Percentiles rank a stretch among this genome's conserved stretches.
phyloP scores from a whole-genome alignment of 2,113 vertebrate genomes.

The Helogale parvula region DNA sequence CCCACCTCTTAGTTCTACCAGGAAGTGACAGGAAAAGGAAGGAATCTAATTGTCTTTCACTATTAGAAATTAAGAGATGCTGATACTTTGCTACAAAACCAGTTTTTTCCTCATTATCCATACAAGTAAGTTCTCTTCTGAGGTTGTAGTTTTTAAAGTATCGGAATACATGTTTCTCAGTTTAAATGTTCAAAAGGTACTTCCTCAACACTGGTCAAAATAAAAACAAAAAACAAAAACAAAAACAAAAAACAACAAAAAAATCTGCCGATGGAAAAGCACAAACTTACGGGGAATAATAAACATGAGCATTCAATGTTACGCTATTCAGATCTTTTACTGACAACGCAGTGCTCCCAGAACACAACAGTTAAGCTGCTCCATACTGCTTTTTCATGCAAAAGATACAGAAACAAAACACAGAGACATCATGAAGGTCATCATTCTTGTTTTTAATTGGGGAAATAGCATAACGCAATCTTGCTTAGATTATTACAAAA shows the following conservation, averaged over 20 bases:
- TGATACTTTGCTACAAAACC: neutral
- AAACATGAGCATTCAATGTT: slow-evolving; percentile 33
- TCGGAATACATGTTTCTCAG: neutral
- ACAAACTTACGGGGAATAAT: slow-evolving; percentile 7
- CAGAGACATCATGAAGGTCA: slow-evolving; percentile 87
- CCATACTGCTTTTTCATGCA: slow-evolving; percentile 82
- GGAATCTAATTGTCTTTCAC: neutral
- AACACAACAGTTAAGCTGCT: slow-evolving; percentile 75
- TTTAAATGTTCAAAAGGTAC: slow-evolving; percentile 30
- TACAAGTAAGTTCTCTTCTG: neutral
- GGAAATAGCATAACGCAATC: slow-evolving; percentile 83
- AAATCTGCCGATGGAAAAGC: slow-evolving; percentile 14
- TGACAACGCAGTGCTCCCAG: slow-evolving; percentile 63
- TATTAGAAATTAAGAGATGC: neutral
- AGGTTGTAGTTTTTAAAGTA: neutral
- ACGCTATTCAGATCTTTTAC: neutral
- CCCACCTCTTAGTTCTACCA: neutral
- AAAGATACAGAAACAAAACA: slow-evolving; percentile 88
- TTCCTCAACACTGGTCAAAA: slow-evolving; percentile 16
- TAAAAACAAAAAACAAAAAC: slow-evolving; percentile 21
- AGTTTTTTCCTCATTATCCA: slow-evolving; percentile 31
- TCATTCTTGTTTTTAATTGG: slow-evolving; percentile 87
- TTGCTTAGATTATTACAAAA: slow-evolving; percentile 86
- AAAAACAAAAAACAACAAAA: slow-evolving; percentile 27
- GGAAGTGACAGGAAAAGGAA: neutral